These are phyloP conservation scores for Drosophila phalerata DNA, from an alignment of 2,888 invertebrate genomes.

Conservation along the genomic window DNA sequence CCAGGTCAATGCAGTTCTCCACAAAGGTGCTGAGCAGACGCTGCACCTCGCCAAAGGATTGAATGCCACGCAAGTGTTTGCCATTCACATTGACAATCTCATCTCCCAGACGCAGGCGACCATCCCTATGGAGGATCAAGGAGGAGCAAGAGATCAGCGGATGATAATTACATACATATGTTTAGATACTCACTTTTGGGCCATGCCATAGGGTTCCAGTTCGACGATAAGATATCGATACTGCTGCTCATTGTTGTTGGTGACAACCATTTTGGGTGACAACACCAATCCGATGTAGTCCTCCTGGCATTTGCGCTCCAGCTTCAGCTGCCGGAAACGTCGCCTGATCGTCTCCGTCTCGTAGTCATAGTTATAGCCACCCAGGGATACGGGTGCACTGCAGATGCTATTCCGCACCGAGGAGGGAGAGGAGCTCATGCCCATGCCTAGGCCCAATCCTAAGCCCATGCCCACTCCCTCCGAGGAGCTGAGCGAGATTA, in stretches of 20 bases:
- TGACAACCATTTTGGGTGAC: slow-evolving; percentile 88
- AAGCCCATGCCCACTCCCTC: slow-evolving; percentile 76
- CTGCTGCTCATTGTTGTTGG: slow-evolving; percentile 86
- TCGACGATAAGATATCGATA: slow-evolving; percentile 88
- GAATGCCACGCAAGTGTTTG: slow-evolving; percentile 90
- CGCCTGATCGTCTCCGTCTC: slow-evolving; percentile 87
- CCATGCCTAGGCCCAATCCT: slow-evolving; percentile 20
- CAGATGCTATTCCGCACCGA: slow-evolving; percentile 73
- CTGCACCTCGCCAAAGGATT: slow-evolving; percentile 89
- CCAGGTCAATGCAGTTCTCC: slow-evolving; percentile 87
- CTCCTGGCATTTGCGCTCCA: slow-evolving; percentile 89
- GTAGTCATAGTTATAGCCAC: slow-evolving; percentile 86
- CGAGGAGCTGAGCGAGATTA: slow-evolving; percentile 82
- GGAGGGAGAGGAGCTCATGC: slow-evolving; percentile 8
- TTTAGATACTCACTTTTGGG: slow-evolving; percentile 85
- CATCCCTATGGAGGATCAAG: slow-evolving; percentile 89
- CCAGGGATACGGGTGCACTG: slow-evolving; percentile 84
- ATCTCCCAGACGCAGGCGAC: slow-evolving; percentile 93
- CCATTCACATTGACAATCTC: slow-evolving; percentile 96
- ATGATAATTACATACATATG: not conserved
- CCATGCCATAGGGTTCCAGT: slow-evolving; percentile 89
- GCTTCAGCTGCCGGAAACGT: slow-evolving; percentile 88
- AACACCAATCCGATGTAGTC: slow-evolving; percentile 91
- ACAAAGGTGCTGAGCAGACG: slow-evolving; percentile 86
- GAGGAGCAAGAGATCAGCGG: not conserved